phyloP scores from a whole-genome alignment of 2,113 vertebrate species.

The Rhea pennata region DNA sequence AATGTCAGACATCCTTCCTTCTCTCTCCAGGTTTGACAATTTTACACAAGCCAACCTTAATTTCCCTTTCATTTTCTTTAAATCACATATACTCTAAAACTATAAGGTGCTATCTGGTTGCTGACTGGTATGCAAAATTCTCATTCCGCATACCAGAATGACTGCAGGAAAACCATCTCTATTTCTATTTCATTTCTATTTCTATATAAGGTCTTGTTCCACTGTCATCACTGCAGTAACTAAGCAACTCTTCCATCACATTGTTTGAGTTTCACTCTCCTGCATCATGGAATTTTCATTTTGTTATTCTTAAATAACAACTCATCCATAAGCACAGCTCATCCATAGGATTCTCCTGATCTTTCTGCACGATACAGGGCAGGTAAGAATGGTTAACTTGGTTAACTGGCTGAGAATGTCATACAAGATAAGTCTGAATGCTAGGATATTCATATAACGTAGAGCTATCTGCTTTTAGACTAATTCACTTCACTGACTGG shows the following conservation, averaged over 20 bases:
- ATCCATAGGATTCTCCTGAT: not conserved
- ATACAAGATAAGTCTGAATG: not conserved
- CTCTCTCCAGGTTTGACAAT: not conserved
- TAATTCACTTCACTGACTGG: not conserved
- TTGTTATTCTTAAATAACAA: not conserved
- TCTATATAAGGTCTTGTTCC: not conserved
- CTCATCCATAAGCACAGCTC: not conserved
- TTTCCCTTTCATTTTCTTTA: not conserved
- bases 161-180: not conserved
- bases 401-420: not conserved
- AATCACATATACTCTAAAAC: not conserved
- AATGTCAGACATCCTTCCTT: not conserved
- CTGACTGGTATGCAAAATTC: not conserved
- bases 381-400: not conserved
- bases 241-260: constrained; percentile 15
- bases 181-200: not conserved
- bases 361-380: not conserved
- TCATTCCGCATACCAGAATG: not conserved
- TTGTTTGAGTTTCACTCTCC: not conserved
- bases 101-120: not conserved
- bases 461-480: not conserved
- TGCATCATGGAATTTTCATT: not conserved
- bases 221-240: constrained; percentile 11
- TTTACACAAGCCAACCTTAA: not conserved
- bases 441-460: not conserved